Conservation (phyloP, 2,888 invertebrate species). For the Nezara viridula region DNA sequence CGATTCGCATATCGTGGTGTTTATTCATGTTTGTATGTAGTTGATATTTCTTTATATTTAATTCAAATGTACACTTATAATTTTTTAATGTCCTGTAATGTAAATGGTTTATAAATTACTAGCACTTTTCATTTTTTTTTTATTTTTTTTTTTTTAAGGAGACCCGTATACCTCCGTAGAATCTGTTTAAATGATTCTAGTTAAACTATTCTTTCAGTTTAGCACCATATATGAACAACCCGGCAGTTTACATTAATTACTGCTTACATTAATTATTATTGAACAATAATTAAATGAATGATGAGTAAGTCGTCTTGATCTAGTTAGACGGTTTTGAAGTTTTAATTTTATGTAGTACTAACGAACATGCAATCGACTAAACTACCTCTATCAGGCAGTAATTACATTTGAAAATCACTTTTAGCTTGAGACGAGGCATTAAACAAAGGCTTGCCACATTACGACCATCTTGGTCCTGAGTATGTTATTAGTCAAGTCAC, state of each 20-base stretch:
- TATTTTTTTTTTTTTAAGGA: too few species aligned
- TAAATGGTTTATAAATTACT: too few species aligned
- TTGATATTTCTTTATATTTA: too few species aligned
- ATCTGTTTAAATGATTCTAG: not conserved
- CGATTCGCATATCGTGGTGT: too few species aligned
- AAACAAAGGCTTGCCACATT: not conserved
- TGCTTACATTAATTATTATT: not conserved
- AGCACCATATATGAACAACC: not conserved
- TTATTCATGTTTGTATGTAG: too few species aligned
- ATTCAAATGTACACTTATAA: too few species aligned
- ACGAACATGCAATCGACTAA: not conserved
- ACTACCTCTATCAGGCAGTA: not conserved
- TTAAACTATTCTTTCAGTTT: not conserved
- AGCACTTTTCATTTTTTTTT: too few species aligned
- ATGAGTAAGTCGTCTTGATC: not conserved
- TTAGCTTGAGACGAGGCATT: not conserved
- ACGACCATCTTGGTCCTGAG: not conserved
- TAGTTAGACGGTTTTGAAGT: not conserved
- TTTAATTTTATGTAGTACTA: not conserved
- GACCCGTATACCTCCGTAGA: too few species aligned
- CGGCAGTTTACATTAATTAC: not conserved
- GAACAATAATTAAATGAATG: not conserved
- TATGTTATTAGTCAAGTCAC: not conserved
- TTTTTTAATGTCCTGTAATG: too few species aligned
- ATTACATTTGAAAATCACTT: not conserved